Percentiles rank a stretch among this genome's conserved stretches.
Conservation (phyloP, 2,888 invertebrate species). For the Agriopis marginaria region DNA sequence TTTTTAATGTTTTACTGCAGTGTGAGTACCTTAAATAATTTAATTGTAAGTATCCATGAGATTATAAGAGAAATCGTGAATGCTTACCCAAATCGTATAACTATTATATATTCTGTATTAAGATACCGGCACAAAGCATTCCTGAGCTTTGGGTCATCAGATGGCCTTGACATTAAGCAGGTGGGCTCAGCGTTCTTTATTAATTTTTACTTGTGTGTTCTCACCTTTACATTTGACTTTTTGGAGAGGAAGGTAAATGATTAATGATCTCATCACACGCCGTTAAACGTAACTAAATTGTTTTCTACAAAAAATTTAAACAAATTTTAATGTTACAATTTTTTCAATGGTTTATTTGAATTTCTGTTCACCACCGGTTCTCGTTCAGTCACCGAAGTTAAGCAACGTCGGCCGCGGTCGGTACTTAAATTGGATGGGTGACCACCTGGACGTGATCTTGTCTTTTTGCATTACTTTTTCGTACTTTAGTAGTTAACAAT, state of each 20-base stretch:
- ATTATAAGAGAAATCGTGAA: conserved; percentile 70
- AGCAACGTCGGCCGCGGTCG: conserved; percentile 76
- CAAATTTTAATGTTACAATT: too few relatives aligned
- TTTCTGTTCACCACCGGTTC: conserved; percentile 59
- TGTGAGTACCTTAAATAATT: background rate
- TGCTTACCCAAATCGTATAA: conserved; percentile 35
- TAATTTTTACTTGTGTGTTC: conserved; percentile 49
- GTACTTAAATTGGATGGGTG: conserved; percentile 56
- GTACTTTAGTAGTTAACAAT: too few relatives aligned
- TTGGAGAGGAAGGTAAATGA: conserved; percentile 4
- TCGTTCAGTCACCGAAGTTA: conserved; percentile 78
- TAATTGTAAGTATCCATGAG: background rate
- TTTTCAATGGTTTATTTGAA: too few relatives aligned
- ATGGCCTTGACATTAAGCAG: conserved; percentile 47
- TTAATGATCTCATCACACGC: conserved; percentile 2
- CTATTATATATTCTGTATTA: conserved; percentile 11
- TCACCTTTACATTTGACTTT: conserved; percentile 41
- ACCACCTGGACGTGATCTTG: too few relatives aligned
- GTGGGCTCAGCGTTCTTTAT: conserved; percentile 43
- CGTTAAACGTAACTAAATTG: conserved; percentile 1
- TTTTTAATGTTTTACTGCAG: background rate
- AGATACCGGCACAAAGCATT: conserved; percentile 29
- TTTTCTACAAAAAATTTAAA: background rate
- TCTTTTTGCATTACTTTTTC: too few relatives aligned
- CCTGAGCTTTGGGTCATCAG: conserved; percentile 37